phyloP scores from a whole-genome alignment of 2,888 invertebrate species.

The Augiades crinisus region DNA sequence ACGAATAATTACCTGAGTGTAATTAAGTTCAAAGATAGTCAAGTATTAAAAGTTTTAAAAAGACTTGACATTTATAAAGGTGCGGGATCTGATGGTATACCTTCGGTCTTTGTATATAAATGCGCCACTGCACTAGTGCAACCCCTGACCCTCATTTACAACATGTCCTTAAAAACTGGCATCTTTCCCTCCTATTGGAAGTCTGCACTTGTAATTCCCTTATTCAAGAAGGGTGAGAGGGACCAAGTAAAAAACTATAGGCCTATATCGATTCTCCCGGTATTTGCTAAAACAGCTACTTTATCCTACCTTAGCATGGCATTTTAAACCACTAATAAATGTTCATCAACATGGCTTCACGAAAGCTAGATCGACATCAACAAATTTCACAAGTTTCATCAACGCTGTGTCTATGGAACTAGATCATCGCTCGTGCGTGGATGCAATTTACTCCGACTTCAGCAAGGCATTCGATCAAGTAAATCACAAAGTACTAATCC shows the following conservation, averaged over 20 bases:
- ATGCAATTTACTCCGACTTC: constrained; percentile 11
- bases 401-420: neutral
- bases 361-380: neutral
- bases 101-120: neutral
- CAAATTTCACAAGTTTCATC: neutral
- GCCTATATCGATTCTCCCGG: neutral
- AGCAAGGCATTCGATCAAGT: constrained; percentile 22
- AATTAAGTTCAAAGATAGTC: constrained; percentile 3
- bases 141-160: neutral
- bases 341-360: neutral
- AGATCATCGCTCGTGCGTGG: constrained; percentile 16
- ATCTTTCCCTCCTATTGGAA: neutral
- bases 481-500: neutral
- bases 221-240: neutral
- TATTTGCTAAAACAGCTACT: neutral
- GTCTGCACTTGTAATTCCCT: neutral
- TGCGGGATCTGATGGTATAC: constrained; percentile 6
- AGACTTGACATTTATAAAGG: constrained; percentile 10
- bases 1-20: neutral
- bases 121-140: neutral
- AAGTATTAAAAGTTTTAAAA: constrained; percentile 14
- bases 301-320: neutral
- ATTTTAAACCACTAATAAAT: neutral
- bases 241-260: neutral
- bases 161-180: constrained; percentile 1